Evolutionary conservation across 2,888 invertebrate species (phyloP), one percentile per base, ranked within the genome.

Genomic region (Conchocele bisecta): DNA sequence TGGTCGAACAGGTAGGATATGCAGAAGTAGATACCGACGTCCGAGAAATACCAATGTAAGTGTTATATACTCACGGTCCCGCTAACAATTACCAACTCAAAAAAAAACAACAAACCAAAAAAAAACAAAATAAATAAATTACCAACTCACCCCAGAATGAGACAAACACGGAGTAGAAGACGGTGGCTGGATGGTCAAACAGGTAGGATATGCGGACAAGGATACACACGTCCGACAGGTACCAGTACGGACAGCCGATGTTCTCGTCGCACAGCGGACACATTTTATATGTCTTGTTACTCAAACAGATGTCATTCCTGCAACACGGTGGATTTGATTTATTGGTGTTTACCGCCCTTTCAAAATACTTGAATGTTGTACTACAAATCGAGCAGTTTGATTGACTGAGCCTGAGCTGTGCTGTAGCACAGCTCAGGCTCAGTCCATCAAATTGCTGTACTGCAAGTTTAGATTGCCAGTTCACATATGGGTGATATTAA

Each of bases 141-240:
- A 22, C 39, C 13, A 33, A 77, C 88, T 89, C 85, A 93, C 93
- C 92, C 93, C 93, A 93, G 83, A 93, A 92, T 5, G 93, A 92
- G 72, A 93, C 91, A 79, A 93, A 93, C 37, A 93, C 88, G 4
- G 93, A 92, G 75, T 92, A 93, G 83, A 93, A 92, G 28, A 93
- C 93, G 2, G 93, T 93, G n/a, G 92, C 93, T 3, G 93, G 92
- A 74, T 93, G 93, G 83, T 93, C 93, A 83, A 93, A 93, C 37
- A 93, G 88, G 83, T 93, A 93, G 13, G 92, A 90, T 4, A 93
- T 86, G 69, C 89, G 89, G 24, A 92, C 90, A 77, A 92, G 92
- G 26, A 92, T 87, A 85, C 93, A 93, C n/a, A 93, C 92, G 64
- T 93, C 92, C 24, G 92, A 91, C 22, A 93, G 88, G 76, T 91